Percentiles rank a stretch among this genome's conserved stretches.
Evolutionary conservation across 2,888 invertebrate species (phyloP).

Genomic region (Coremacera marginata): DNA sequence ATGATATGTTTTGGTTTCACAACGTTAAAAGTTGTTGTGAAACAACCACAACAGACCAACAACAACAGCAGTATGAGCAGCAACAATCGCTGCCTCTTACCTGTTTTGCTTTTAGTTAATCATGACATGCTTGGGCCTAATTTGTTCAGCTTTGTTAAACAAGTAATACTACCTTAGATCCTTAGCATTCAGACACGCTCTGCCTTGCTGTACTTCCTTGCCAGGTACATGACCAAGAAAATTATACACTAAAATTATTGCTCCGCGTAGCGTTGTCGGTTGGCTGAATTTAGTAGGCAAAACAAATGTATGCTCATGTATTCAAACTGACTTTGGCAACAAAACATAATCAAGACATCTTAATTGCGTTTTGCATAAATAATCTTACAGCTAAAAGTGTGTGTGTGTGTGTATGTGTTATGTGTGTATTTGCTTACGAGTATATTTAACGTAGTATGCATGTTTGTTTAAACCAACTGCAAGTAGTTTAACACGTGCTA

Average conservation of each 20-base stretch:
- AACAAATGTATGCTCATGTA: too few relatives aligned
- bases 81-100: neutral
- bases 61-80: neutral
- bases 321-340: too few relatives aligned
- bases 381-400: neutral
- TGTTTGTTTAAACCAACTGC: neutral
- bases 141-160: conserved; percentile 13
- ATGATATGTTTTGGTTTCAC: neutral
- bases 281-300: too few relatives aligned
- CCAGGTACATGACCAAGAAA: too few relatives aligned
- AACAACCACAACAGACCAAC: neutral
- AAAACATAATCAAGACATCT: too few relatives aligned
- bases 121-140: conserved; percentile 9
- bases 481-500: too few relatives aligned
- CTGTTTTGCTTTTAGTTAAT: neutral
- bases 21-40: too few relatives aligned
- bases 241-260: too few relatives aligned
- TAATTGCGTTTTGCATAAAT: too few relatives aligned
- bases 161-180: neutral
- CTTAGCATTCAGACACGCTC: neutral
- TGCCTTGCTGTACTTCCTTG: too few relatives aligned
- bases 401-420: neutral
- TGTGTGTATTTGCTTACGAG: too few relatives aligned
- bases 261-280: too few relatives aligned
- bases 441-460: neutral